Evolutionary conservation across 2,888 invertebrate species (phyloP), one percentile per base, ranked within the genome.

Genomic region (Mythimna impura): DNA sequence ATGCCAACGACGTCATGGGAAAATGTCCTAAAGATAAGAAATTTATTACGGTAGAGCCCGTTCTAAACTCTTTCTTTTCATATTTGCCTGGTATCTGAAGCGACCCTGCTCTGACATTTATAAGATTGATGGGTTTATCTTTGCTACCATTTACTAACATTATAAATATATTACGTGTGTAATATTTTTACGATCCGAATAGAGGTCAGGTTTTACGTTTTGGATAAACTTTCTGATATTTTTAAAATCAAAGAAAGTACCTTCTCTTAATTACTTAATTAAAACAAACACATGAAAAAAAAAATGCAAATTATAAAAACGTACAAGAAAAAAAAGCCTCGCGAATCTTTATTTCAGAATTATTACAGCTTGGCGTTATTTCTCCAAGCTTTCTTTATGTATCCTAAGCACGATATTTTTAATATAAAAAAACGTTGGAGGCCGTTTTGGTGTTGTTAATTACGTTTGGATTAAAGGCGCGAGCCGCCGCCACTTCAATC

Each of bases 1-100:
- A 61, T 47, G 22, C 55, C 57, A 69, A 69, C 52, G 30, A 52
- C 62, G 55, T 69, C 57, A 72, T 60, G 52, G 61, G 6, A 63
- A 78, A 81, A 78, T 74, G 54, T 58, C 68, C 57, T 82, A 63
- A 71, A 82, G 82, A 82, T 82, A 82, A 82, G 80, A 76, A 76
- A 69, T 62, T 79, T 81, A 75, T 79, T 75, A 81, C 67, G 78
- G 73, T 68, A 69, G 57, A 69, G 64, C 62, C 57, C 66, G 66
- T 64, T 66, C 30, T 43, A 68, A 71, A 73, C 66, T 79, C 76
- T 76, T 82, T 74, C 64, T 58, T 71, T 73, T 82, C 70, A 83
- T 78, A 68, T 68, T 71, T 57, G 65, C 83, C 73, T 83, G 77
- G 80, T 80, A 82, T 71, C 81, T 57, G 50, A 40, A 36, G 25